Evolutionary conservation across 2,888 invertebrate species (phyloP).

Genomic region (Panorpa germanica): DNA sequence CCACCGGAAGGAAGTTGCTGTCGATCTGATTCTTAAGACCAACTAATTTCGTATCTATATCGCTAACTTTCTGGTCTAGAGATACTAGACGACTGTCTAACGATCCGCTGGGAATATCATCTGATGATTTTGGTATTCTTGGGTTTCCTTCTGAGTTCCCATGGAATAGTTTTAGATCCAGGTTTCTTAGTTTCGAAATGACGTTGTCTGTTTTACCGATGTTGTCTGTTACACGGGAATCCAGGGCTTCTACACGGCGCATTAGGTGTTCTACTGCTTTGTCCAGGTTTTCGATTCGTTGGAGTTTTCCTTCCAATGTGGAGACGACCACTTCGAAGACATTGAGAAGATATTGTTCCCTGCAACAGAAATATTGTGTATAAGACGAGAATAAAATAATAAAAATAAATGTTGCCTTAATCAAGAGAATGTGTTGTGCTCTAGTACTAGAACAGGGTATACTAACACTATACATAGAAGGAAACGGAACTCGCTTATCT

Average conservation of each 20-base stretch:
- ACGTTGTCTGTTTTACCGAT: constrained; percentile 71
- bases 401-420: too few relatives aligned
- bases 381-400: too few relatives aligned
- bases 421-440: too few relatives aligned
- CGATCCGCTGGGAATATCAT: too few relatives aligned
- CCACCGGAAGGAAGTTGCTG: constrained; percentile 58
- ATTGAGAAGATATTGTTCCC: constrained; percentile 74
- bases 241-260: constrained; percentile 66
- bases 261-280: constrained; percentile 75
- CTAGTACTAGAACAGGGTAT: too few relatives aligned
- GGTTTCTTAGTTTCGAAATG: constrained; percentile 51
- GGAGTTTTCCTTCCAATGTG: constrained; percentile 70
- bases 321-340: constrained; percentile 82
- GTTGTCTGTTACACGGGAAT: constrained; percentile 65
- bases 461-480: too few relatives aligned
- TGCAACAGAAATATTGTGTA: constrained; percentile 43
- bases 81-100: constrained; percentile 47
- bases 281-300: constrained; percentile 73
- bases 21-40: constrained; percentile 68
- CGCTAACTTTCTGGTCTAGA: constrained; percentile 65
- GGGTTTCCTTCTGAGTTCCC: constrained; percentile 19
- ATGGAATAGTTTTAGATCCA: constrained; percentile 58
- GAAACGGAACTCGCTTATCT: too few relatives aligned
- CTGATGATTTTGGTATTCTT: constrained; percentile 17
- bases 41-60: constrained; percentile 62